Evolutionary conservation across 2,797 vertebrate species (phyloP).

Genomic region (Diplodus puntazzo): DNA sequence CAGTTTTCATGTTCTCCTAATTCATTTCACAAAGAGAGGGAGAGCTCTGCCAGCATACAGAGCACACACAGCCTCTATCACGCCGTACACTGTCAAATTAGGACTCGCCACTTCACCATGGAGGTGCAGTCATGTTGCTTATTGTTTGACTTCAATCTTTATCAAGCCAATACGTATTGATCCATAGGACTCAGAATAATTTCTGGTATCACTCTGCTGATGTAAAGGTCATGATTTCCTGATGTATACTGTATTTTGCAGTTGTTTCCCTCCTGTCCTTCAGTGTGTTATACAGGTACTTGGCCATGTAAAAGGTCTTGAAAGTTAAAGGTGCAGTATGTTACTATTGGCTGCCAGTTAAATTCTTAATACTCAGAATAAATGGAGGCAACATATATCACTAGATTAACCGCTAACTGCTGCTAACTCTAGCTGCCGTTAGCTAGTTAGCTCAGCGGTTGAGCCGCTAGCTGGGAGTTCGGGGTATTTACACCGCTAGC

Average conservation of each 20-base stretch:
- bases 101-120: conserved; percentile 40
- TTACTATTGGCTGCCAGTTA: no score
- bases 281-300: no score
- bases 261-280: no score
- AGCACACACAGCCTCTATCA: conserved; percentile 45
- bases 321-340: no score
- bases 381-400: no score
- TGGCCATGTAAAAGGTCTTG: no score
- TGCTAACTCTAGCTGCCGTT: no score
- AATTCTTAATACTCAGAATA: no score
- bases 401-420: no score
- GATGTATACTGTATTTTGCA: background rate
- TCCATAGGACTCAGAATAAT: conserved; percentile 8
- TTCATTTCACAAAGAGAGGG: conserved; percentile 77
- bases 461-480: no score
- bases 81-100: conserved; percentile 42
- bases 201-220: conserved; percentile 17
- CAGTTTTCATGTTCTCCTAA: conserved; percentile 83
- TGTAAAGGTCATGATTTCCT: background rate
- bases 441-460: no score
- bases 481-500: no score
- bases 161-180: conserved; percentile 24
- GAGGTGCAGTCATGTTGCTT: conserved; percentile 20
- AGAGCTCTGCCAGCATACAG: conserved; percentile 52
- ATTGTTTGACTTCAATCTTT: conserved; percentile 27